phyloP scores from a whole-genome alignment of 2,888 invertebrate species.

The Pachliopta kotzebuea region DNA sequence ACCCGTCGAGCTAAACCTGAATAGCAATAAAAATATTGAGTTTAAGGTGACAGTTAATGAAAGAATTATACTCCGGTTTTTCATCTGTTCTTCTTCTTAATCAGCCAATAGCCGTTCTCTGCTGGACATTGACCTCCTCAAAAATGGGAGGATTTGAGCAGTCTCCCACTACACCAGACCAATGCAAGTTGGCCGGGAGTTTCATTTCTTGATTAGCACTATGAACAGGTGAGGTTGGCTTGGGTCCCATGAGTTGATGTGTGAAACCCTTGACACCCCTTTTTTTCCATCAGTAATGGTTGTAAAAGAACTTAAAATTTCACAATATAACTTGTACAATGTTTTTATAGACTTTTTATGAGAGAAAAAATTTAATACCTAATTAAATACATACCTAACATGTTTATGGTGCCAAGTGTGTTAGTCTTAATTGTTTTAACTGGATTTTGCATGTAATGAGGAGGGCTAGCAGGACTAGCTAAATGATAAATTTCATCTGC shows the following conservation, averaged over 20 bases:
- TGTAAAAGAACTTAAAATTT: background rate
- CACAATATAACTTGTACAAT: background rate
- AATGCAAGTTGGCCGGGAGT: too few species aligned
- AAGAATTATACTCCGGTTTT: too few species aligned
- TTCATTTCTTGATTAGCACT: too few species aligned
- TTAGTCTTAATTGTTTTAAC: slow-evolving; percentile 99
- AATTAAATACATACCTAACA: slow-evolving; percentile 85
- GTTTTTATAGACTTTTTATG: background rate
- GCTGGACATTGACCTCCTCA: too few species aligned
- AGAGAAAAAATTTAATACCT: background rate
- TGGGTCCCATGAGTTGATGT: too few species aligned
- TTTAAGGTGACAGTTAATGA: background rate
- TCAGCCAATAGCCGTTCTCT: too few species aligned
- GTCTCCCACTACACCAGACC: too few species aligned
- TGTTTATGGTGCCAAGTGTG: slow-evolving; percentile 96
- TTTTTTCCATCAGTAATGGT: too few species aligned
- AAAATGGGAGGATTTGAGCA: too few species aligned
- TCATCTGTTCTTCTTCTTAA: too few species aligned
- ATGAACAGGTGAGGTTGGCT: too few species aligned
- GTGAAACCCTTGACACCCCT: too few species aligned
- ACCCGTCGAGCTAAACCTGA: slow-evolving; percentile 94
- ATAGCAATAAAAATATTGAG: slow-evolving; percentile 29
- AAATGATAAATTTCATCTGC: slow-evolving; percentile 99
- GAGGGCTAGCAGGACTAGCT: slow-evolving; percentile 99
- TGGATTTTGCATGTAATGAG: slow-evolving; percentile 99